These are phyloP conservation scores for Emydocephalus ijimae DNA, from an alignment of 2,113 vertebrate species.

Conservation along the genomic window DNA sequence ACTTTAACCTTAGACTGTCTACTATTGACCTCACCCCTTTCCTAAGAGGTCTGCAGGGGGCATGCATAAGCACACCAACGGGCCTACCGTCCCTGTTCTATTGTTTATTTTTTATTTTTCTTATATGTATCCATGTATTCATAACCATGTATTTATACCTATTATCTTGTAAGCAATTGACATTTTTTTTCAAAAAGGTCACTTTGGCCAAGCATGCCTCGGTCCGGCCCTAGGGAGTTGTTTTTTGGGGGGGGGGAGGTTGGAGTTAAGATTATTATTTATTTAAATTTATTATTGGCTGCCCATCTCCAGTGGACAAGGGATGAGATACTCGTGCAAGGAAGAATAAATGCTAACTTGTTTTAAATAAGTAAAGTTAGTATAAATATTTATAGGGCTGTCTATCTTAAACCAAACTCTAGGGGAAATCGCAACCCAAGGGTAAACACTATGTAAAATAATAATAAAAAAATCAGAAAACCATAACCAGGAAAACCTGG, in stretches of 20 bases:
- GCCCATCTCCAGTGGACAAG: neutral
- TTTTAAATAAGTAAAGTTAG: neutral
- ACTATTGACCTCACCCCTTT: too few species aligned
- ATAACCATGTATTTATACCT: too few species aligned
- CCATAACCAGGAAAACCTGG: neutral
- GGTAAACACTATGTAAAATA: neutral
- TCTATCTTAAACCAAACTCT: neutral
- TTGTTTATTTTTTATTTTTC: too few species aligned
- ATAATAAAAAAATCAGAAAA: neutral
- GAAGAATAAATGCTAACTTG: neutral
- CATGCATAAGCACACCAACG: too few species aligned
- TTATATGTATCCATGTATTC: too few species aligned
- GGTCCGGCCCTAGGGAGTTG: too few species aligned
- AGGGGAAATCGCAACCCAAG: neutral
- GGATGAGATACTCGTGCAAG: neutral
- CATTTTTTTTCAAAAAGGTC: neutral
- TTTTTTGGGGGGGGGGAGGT: neutral
- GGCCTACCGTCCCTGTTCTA: too few species aligned
- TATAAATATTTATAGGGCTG: neutral
- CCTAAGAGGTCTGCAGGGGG: too few species aligned
- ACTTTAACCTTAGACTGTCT: too few species aligned
- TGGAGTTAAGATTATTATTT: neutral
- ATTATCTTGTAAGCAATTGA: too few species aligned
- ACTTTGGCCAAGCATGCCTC: neutral
- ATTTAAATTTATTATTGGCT: neutral